phyloP scores from a whole-genome alignment of 30 jellyfish, hydroid and myxozoan genomes.

The Aurelia aurita region DNA sequence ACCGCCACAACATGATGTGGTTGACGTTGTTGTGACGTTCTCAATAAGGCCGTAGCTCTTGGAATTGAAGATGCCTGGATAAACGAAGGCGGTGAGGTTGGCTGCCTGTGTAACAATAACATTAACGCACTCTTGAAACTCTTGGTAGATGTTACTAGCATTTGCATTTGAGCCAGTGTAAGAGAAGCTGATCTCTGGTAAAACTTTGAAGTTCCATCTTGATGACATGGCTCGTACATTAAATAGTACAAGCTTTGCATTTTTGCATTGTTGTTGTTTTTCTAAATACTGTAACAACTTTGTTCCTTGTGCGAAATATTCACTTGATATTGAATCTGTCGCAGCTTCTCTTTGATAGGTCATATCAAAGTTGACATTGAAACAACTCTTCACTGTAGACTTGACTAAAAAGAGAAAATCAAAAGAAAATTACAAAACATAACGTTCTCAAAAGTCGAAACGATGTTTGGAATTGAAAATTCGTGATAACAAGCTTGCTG shows the following conservation, averaged over 20 bases:
- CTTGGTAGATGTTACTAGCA: too few relatives aligned
- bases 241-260: too few relatives aligned
- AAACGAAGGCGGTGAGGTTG: neutral
- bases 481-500: neutral
- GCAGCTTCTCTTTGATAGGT: neutral
- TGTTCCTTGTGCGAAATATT: neutral
- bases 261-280: too few relatives aligned
- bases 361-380: neutral
- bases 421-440: neutral
- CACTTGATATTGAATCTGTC: neutral
- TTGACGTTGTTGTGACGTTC: neutral
- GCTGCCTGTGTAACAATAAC: neutral
- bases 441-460: neutral
- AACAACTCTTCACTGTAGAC: conserved; percentile 20
- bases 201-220: too few relatives aligned
- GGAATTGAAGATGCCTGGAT: neutral
- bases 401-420: conserved; percentile 25
- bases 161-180: too few relatives aligned
- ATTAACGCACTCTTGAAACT: too few relatives aligned
- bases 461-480: neutral
- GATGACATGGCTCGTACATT: too few relatives aligned
- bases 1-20: conserved; percentile 52
- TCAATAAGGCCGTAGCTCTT: neutral
- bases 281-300: neutral
- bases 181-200: too few relatives aligned